Conservation (phyloP, 2,113 vertebrate species). For the Anhinga anhinga region DNA sequence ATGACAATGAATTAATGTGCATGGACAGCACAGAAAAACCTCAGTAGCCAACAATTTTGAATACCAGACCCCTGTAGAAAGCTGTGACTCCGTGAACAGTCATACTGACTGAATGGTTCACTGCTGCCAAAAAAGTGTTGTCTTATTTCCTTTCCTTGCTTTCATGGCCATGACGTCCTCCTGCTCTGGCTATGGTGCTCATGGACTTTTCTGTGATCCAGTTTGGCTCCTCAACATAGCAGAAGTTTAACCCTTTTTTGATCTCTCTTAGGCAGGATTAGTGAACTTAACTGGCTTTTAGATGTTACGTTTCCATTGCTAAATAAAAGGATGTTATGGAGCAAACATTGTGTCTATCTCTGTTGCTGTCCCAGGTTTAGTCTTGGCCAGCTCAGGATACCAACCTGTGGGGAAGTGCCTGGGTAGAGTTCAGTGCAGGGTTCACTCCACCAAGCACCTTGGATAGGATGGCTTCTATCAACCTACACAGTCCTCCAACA, state of each 20-base stretch:
- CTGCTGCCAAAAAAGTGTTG: neutral
- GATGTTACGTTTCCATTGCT: neutral
- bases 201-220: neutral
- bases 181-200: neutral
- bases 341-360: accelerated
- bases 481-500: neutral
- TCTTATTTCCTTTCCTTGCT: neutral
- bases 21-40: neutral
- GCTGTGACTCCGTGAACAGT: neutral
- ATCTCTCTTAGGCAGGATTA: neutral
- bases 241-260: neutral
- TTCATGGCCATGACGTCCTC: neutral
- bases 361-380: neutral
- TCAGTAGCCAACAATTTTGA: neutral
- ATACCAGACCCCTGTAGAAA: neutral
- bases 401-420: neutral
- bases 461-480: neutral
- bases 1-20: neutral
- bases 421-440: neutral
- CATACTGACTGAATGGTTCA: accelerated
- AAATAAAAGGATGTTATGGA: too few species aligned
- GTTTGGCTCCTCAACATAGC: neutral
- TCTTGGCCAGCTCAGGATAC: neutral
- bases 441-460: neutral
- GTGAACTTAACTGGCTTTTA: neutral